Evolutionary conservation across 2,888 invertebrate species (phyloP).

Genomic region (Caenorhabditis doughertyi): DNA sequence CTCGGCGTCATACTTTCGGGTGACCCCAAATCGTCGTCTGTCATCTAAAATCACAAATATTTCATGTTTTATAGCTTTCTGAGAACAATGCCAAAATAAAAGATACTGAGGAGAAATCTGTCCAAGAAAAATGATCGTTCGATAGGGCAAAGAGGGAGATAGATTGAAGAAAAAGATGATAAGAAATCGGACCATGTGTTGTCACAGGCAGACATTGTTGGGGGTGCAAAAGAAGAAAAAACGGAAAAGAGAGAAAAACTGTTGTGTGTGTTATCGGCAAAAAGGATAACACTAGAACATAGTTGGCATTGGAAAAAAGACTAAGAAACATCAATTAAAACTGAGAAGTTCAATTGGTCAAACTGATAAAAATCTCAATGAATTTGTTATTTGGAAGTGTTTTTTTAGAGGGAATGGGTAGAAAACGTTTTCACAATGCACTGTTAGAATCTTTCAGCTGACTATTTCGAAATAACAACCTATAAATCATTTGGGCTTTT

Average conservation of each 20-base stretch:
- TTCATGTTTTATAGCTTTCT: conserved; percentile 8
- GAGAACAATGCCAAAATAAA: conserved; percentile 1
- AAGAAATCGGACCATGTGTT: conserved; percentile 61
- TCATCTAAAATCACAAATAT: conserved; percentile 39
- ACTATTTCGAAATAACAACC: not conserved
- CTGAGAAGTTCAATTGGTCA: conserved; percentile 1
- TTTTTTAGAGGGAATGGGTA: no score
- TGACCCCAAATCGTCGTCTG: conserved; percentile 33
- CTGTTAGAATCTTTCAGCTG: not conserved
- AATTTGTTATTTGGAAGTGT: not conserved
- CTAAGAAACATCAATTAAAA: not conserved
- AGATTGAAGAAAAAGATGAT: conserved; percentile 14
- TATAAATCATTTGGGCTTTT: conserved; percentile 5
- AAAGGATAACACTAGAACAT: not conserved
- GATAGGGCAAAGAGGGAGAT: conserved; percentile 38
- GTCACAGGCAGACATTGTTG: not conserved
- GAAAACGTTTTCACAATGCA: no score
- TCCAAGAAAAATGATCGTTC: conserved; percentile 33
- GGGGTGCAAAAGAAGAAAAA: conserved; percentile 9
- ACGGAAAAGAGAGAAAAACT: not conserved
- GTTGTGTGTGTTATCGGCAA: not conserved
- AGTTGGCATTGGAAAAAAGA: not conserved
- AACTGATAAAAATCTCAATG: not conserved
- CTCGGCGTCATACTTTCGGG: conserved; percentile 28
- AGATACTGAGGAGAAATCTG: conserved; percentile 2